phyloP scores from a whole-genome alignment of 2,888 invertebrate species.

The Lottia gigantea region DNA sequence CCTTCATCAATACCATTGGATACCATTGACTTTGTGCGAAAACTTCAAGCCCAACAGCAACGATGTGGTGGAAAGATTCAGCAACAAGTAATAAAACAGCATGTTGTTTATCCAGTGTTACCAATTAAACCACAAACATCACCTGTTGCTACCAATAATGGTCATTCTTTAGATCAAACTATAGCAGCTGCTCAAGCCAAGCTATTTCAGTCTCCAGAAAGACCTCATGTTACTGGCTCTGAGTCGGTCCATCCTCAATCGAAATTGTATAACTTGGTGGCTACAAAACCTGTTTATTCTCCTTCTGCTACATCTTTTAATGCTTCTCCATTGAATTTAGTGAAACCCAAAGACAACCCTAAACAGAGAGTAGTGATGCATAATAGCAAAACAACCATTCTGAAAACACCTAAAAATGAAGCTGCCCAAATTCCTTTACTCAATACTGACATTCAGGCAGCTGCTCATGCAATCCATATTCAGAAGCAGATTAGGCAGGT shows the following conservation, averaged over 20 bases:
- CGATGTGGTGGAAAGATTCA: not conserved
- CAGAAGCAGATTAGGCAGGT: constrained; percentile 4
- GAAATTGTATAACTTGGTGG: not conserved
- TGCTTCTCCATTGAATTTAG: not conserved
- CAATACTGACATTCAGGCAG: not conserved
- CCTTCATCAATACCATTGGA: constrained; percentile 19
- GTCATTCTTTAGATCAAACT: constrained; percentile 8
- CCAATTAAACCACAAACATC: not conserved
- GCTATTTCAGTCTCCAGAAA: constrained; percentile 10
- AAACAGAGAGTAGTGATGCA: not conserved
- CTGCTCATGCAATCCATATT: constrained; percentile 6
- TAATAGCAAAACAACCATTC: not conserved
- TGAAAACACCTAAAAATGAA: not conserved
- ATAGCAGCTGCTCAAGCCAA: constrained; percentile 23
- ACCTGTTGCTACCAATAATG: not conserved
- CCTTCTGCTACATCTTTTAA: not conserved
- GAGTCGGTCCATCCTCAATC: not conserved
- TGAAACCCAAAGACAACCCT: not conserved
- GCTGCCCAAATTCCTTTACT: not conserved
- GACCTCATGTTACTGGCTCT: not conserved
- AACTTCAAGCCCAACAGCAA: not conserved
- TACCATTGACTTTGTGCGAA: constrained; percentile 4
- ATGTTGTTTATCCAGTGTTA: not conserved
- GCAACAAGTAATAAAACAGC: constrained; percentile 11
- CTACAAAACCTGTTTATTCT: not conserved